These are phyloP conservation scores for Fratercula arctica DNA, from an alignment of 2,797 vertebrate genomes.

Conservation along the genomic window DNA sequence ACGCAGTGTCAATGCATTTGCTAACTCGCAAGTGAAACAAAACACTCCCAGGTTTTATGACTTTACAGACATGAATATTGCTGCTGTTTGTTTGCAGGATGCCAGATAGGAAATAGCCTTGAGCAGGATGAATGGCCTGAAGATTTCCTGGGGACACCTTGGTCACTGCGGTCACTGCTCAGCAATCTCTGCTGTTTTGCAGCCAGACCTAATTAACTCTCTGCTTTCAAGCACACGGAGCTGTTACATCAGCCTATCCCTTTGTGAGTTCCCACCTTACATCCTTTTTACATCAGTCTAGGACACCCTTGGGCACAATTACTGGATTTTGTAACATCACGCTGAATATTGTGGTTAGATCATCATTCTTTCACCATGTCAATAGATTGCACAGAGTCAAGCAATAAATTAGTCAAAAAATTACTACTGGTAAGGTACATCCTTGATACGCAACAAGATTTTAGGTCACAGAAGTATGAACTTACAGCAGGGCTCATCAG, in stretches of 20 bases:
- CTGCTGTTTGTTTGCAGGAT: not conserved
- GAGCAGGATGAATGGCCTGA: fast-evolving
- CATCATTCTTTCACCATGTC: not conserved
- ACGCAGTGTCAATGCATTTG: fast-evolving
- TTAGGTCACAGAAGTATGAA: not conserved
- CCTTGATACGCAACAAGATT: not conserved
- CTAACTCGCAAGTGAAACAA: fast-evolving
- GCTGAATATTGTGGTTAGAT: constrained; percentile 21
- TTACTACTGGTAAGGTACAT: not conserved
- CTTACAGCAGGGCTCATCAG: not conserved
- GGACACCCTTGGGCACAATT: constrained; percentile 63
- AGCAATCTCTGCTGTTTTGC: not conserved
- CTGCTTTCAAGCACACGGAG: constrained; percentile 8
- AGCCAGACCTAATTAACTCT: not conserved
- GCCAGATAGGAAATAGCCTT: fast-evolving
- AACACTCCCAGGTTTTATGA: not conserved
- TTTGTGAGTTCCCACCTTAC: constrained; percentile 62
- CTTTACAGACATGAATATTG: fast-evolving
- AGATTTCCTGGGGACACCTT: not conserved
- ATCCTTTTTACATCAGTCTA: constrained; percentile 76
- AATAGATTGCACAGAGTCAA: not conserved
- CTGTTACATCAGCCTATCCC: constrained; percentile 78
- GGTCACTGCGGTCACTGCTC: not conserved
- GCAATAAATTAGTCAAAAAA: not conserved
- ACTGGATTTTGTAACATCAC: constrained; percentile 46